Conservation (phyloP, 2,888 invertebrate genomes). For the Ochropleura plecta region DNA sequence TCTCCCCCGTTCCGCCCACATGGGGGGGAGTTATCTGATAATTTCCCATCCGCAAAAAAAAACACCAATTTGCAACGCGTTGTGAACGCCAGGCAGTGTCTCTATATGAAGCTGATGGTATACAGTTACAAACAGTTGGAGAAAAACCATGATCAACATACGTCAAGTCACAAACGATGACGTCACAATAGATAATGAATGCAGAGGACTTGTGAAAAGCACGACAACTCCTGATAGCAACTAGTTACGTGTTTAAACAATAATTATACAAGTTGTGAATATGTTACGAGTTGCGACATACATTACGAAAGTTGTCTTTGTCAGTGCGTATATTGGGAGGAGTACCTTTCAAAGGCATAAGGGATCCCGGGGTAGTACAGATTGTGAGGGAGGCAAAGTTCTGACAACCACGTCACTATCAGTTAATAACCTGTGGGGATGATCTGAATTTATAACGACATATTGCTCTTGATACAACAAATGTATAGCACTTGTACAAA, state of each 20-base stretch:
- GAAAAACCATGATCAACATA: not conserved
- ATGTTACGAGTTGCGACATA: constrained; percentile 63
- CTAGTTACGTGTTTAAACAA: constrained; percentile 56
- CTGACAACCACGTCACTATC: constrained; percentile 88
- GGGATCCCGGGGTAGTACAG: constrained; percentile 80
- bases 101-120: not conserved
- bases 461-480: constrained; percentile 60
- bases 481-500: constrained; percentile 60
- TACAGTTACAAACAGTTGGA: not conserved
- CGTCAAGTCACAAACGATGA: not conserved
- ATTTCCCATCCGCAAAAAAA: too few relatives aligned
- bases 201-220: constrained; percentile 17
- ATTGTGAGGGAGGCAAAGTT: constrained; percentile 82
- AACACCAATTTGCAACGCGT: too few relatives aligned
- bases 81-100: not conserved
- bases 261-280: constrained; percentile 60
- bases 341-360: constrained; percentile 86
- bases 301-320: constrained; percentile 76
- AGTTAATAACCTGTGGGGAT: constrained; percentile 83
- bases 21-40: too few relatives aligned
- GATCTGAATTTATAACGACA: constrained; percentile 82
- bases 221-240: constrained; percentile 37
- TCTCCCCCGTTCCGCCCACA: too few relatives aligned
- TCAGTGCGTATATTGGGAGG: constrained; percentile 74
- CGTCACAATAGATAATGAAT: constrained; percentile 12